A percentile compares a stretch with the other conserved stretches of the same genome.
phyloP scores from a whole-genome alignment of 1,140 invertebrate species.

The Chrysopa pallens region DNA sequence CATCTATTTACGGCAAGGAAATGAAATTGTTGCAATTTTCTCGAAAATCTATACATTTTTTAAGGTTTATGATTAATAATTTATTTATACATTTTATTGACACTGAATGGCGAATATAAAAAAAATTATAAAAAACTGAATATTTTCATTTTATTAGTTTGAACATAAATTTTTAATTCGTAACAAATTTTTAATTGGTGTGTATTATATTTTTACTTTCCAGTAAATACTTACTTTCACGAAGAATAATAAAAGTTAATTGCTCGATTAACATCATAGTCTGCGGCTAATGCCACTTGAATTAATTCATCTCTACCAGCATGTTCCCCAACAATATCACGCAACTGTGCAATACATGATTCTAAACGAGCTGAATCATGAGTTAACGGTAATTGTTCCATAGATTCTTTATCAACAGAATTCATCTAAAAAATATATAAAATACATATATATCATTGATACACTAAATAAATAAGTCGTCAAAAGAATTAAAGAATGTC shows the following conservation, averaged over 20 bases:
- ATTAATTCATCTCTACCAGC: slow-evolving; percentile 28
- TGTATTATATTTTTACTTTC: too few relatives aligned
- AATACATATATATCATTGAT: background rate
- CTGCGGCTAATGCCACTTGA: slow-evolving; percentile 31
- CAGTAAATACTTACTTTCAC: background rate
- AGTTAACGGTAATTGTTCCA: slow-evolving; percentile 13
- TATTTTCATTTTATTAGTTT: too few relatives aligned
- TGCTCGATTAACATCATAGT: slow-evolving; percentile 38
- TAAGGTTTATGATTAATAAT: too few relatives aligned
- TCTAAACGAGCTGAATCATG: slow-evolving; percentile 24
- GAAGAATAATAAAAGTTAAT: slow-evolving; percentile 31
- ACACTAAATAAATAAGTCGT: background rate
- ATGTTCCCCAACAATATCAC: slow-evolving; percentile 31
- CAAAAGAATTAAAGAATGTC: too few relatives aligned
- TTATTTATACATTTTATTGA: too few relatives aligned
- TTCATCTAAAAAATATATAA: slow-evolving; percentile 1
- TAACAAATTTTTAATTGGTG: too few relatives aligned
- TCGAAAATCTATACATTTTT: too few relatives aligned
- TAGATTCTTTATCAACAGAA: slow-evolving; percentile 10
- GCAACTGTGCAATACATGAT: slow-evolving; percentile 27
- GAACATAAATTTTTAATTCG: too few relatives aligned
- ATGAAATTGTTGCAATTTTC: too few relatives aligned
- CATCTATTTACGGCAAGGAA: too few relatives aligned
- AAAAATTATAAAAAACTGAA: too few relatives aligned
- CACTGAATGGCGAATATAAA: too few relatives aligned